These are phyloP conservation scores for Gandaritis pyraliata DNA, from an alignment of 2,888 invertebrate species.

Conservation along the genomic window DNA sequence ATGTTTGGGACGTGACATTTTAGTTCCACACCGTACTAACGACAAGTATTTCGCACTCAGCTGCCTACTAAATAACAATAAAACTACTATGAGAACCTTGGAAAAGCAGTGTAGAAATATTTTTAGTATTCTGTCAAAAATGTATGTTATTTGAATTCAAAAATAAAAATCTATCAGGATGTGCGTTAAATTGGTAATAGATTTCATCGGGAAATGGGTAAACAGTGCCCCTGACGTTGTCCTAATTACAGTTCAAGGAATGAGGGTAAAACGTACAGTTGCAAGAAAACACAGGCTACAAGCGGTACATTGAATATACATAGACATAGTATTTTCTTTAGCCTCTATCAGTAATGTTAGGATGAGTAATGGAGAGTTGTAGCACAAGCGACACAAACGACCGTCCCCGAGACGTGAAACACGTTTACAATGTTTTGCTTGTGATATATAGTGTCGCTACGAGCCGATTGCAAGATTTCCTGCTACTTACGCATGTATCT, in stretches of 20 bases:
- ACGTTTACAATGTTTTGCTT: slow-evolving; percentile 23
- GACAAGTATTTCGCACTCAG: slow-evolving; percentile 52
- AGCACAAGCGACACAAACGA: slow-evolving; percentile 59
- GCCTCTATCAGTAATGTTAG: slow-evolving; percentile 64
- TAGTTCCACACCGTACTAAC: slow-evolving; percentile 61
- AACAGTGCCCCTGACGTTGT: too few species aligned
- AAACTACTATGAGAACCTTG: slow-evolving; percentile 10
- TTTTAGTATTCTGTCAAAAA: neutral
- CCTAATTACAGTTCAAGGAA: too few species aligned
- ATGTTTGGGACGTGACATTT: slow-evolving; percentile 69
- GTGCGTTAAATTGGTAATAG: too few species aligned
- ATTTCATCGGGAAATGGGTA: too few species aligned
- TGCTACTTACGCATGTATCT: slow-evolving; percentile 68
- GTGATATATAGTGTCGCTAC: slow-evolving; percentile 50
- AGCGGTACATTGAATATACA: too few species aligned
- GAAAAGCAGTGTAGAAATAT: neutral
- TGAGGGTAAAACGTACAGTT: neutral
- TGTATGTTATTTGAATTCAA: too few species aligned
- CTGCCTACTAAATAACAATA: slow-evolving; percentile 29
- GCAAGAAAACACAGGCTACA: slow-evolving; percentile 4
- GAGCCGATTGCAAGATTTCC: slow-evolving; percentile 61
- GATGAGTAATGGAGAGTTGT: slow-evolving; percentile 63
- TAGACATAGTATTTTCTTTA: slow-evolving; percentile 53
- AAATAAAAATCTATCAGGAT: too few species aligned
- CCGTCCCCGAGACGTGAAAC: slow-evolving; percentile 57